A percentile compares a stretch with the other conserved stretches of the same genome.
phyloP scores from a whole-genome alignment of 2,888 invertebrate genomes.

The Ophraella communa region DNA sequence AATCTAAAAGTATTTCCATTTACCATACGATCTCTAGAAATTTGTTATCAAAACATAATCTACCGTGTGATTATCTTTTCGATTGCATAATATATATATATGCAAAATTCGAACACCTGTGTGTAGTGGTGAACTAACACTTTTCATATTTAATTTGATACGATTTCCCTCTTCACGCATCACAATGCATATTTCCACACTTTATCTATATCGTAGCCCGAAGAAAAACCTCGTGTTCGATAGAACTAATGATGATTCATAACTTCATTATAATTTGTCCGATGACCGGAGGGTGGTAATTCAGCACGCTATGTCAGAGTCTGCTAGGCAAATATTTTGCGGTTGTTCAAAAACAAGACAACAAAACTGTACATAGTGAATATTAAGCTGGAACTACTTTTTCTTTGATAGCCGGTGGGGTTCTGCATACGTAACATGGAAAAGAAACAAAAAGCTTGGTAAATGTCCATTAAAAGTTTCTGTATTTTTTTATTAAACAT shows the following conservation, averaged over 20 bases:
- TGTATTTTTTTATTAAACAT: no score
- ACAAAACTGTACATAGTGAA: no score
- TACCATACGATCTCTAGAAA: no score
- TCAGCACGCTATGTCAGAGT: slow-evolving; percentile 20
- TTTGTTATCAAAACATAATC: neutral
- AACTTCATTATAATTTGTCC: slow-evolving; percentile 27
- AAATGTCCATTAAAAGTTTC: no score
- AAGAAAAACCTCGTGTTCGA: neutral
- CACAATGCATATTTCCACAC: neutral
- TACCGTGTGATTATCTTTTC: neutral
- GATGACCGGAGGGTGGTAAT: slow-evolving; percentile 20
- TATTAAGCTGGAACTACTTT: no score
- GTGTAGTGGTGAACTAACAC: neutral
- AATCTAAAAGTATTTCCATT: neutral
- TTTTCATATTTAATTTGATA: neutral
- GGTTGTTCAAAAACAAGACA: no score
- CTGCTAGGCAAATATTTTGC: no score
- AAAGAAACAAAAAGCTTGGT: no score
- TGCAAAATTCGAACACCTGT: neutral
- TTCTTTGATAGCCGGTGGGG: no score
- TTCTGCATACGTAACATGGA: no score
- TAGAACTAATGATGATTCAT: slow-evolving; percentile 21
- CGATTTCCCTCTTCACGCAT: neutral
- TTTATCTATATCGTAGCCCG: neutral
- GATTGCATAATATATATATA: no score